Evolutionary conservation across 1,140 invertebrate genomes (phyloP), one percentile per base, ranked within the genome.

Genomic region (Orchesella cincta): DNA sequence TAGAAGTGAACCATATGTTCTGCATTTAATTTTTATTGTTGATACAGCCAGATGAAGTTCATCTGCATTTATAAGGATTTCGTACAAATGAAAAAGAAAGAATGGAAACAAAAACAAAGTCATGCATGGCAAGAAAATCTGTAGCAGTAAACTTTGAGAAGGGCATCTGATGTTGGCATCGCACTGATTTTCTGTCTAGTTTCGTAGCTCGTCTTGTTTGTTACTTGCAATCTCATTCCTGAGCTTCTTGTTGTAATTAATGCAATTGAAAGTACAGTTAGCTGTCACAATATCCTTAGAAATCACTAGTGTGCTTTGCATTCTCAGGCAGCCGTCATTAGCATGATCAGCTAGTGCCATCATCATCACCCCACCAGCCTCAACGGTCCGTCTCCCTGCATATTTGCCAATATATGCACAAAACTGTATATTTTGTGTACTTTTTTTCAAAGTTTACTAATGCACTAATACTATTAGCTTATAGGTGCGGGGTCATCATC

Each of bases 161-260:
- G 39, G 20, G 39, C 39, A 46, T 46, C 39, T 20, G 8, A 8
- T 46, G 8, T 46, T 46, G 39, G 39, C 39, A n/a, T n/a, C n/a
- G n/a, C n/a, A n/a, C n/a, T 46, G 39, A 20, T 62, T 62, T n/a
- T 62, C 26, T 62, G 12, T n/a, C 26, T 28, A 16, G 54, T 62
- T 8, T 62, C 23, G 23, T 14, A n/a, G 5, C 12, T 14, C 23
- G 54, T 5, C 26, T 29, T 29, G 5, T n/a, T 67, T 67, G 62
- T 67, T 29, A 67, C 62, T 67, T 67, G 62, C 31, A 67, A 33
- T 67, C 62, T 67, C 62, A 33, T 33, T 67, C 39, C 23, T 67
- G 31, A 67, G 62, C 62, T 67, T 67, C 62, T 67, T 31, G 54
- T 67, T 67, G 62, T 67, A 67, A 67, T 67, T 67, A 67, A 67